Evolutionary conservation across 2,888 invertebrate species (phyloP), one percentile per base, ranked within the genome.

Genomic region (Pegoplata infirma): DNA sequence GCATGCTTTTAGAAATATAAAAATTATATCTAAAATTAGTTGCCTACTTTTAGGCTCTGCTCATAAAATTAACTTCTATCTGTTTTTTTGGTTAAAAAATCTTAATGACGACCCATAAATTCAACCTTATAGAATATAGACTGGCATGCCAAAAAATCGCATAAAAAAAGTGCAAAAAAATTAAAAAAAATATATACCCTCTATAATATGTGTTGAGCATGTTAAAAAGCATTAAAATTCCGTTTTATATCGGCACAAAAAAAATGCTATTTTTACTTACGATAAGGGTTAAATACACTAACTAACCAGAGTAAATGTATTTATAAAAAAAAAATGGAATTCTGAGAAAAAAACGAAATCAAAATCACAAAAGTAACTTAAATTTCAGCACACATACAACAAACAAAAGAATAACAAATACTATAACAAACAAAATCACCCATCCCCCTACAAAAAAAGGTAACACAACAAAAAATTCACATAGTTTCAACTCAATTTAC

Each of bases 401-500:
- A 14, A 21, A 21, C 16, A 40, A 44, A 14, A 58, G 40, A 23
- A 55, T 32, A 51, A 32, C 16, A 56, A 12, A 10, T 28, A 8
- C 7, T 17, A 28, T n/a, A 58, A 44, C 58, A 25, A n/a, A 25
- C 23, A 53, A 53, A n/a, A n/a, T 6, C 16, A n/a, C n/a, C n/a
- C n/a, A n/a, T n/a, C n/a, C n/a, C n/a, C n/a, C n/a, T n/a, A n/a
- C n/a, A 17, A 32, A 40, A 55, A 28, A 68, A 68, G 58, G 67
- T 58, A 68, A 68, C 49, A 68, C 23, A 17, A 55, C 10, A 66
- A 36, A 36, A 40, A 23, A n/a, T n/a, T n/a, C n/a, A n/a, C 47
- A 28, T 69, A 59, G 68, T 69, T 69, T 69, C 69, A 51, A 69
- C 69, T 59, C 69, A 69, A 69, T 59, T 69, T 51, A 69, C 69